A percentile compares a stretch with the other conserved stretches of the same genome.
Evolutionary conservation across 2,113 vertebrate species (phyloP).

Genomic region (Hyperopisus bebe): DNA sequence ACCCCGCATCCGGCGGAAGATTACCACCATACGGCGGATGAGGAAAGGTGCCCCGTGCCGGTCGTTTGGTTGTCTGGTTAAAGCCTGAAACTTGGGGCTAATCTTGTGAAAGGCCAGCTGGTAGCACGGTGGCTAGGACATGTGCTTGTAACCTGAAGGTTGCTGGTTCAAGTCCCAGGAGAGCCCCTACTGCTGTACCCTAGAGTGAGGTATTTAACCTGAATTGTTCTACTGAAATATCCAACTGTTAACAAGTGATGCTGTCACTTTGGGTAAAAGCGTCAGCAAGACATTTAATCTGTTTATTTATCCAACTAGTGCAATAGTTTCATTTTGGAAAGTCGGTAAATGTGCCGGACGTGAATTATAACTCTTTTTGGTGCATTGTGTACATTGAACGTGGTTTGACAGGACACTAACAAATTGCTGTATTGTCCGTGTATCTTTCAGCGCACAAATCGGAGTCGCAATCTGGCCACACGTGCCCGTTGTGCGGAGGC

Average conservation of each 20-base stretch:
- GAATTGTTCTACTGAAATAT: slow-evolving; percentile 8
- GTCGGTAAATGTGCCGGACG: neutral
- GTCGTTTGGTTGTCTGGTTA: neutral
- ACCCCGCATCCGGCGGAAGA: slow-evolving; percentile 78
- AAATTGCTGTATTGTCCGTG: slow-evolving; percentile 20
- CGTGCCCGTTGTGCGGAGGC: slow-evolving; percentile 80
- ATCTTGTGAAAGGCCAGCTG: neutral
- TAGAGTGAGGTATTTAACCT: slow-evolving; percentile 7
- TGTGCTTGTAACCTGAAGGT: slow-evolving; percentile 10
- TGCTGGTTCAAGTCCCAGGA: slow-evolving; percentile 1
- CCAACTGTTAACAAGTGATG: neutral
- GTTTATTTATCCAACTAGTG: neutral
- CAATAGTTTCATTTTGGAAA: neutral
- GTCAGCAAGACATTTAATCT: neutral
- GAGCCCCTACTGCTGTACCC: neutral
- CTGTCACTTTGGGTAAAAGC: slow-evolving; percentile 4
- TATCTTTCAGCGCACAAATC: slow-evolving; percentile 73
- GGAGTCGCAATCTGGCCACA: slow-evolving; percentile 75
- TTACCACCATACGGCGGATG: slow-evolving; percentile 67
- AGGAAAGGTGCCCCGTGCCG: slow-evolving; percentile 73
- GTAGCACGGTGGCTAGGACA: slow-evolving; percentile 6
- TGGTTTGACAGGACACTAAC: neutral
- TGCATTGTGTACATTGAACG: neutral
- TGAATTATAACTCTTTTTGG: neutral
- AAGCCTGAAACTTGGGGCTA: neutral